These are phyloP conservation scores for Pygmarrhopalites habei DNA, from an alignment of 1,140 invertebrate species.

Conservation along the genomic window DNA sequence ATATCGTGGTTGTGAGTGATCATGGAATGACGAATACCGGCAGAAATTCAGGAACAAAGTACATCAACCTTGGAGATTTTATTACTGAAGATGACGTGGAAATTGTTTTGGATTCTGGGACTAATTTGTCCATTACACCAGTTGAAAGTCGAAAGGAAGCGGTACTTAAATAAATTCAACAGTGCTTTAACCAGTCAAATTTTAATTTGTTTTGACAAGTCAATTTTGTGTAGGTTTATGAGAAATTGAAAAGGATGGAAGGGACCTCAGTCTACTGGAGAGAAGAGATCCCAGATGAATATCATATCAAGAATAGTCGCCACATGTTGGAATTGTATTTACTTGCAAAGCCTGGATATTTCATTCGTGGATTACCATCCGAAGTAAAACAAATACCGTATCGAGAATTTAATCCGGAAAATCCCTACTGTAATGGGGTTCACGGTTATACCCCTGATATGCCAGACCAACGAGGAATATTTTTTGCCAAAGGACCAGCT, in stretches of 20 bases:
- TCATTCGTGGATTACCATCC: constrained; percentile 23
- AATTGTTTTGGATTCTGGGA: constrained; percentile 39
- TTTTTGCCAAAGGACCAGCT: constrained; percentile 44
- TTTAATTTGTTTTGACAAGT: too few species aligned
- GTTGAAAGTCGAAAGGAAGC: not conserved
- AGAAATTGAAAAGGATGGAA: constrained; percentile 35
- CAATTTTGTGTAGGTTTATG: constrained; percentile 39
- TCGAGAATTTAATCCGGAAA: not conserved
- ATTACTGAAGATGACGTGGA: constrained; percentile 38
- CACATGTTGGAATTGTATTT: constrained; percentile 38
- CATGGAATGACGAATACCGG: constrained; percentile 46
- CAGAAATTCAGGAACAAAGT: constrained; percentile 18
- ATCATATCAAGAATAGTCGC: constrained; percentile 41
- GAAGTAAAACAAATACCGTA: constrained; percentile 2
- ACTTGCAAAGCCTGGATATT: constrained; percentile 34
- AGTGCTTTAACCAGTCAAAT: too few species aligned
- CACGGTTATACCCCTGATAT: constrained; percentile 42
- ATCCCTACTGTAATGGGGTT: constrained; percentile 32
- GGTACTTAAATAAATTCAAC: not conserved
- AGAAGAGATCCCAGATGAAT: constrained; percentile 43
- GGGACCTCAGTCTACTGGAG: constrained; percentile 42
- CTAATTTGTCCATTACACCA: constrained; percentile 42
- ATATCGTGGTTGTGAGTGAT: constrained; percentile 47
- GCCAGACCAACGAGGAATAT: constrained; percentile 44
- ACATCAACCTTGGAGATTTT: constrained; percentile 41